Evolutionary conservation across 2,797 vertebrate species (phyloP).

Genomic region (Propithecus perrieri): DNA sequence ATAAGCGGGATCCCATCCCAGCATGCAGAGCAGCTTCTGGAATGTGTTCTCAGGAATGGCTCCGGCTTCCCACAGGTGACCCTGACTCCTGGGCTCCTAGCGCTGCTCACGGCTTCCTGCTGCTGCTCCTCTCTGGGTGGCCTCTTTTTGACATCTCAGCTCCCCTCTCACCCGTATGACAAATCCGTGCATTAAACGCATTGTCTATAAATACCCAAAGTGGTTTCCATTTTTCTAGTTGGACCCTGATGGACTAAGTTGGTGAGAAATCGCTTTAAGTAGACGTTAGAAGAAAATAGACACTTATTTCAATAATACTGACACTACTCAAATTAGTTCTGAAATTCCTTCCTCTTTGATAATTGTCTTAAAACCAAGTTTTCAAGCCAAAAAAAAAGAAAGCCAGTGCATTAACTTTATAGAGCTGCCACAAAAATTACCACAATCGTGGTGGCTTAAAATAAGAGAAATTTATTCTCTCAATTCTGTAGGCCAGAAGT

Average conservation of each 20-base stretch:
- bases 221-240: background rate
- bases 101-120: rapidly evolving
- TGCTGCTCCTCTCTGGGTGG: background rate
- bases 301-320: background rate
- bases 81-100: background rate
- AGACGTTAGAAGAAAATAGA: background rate
- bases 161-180: background rate
- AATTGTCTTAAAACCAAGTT: background rate
- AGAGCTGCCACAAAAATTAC: background rate
- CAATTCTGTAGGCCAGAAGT: background rate
- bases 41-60: background rate
- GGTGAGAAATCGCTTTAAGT: constrained; percentile 2
- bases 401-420: background rate
- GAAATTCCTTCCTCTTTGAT: constrained; percentile 1
- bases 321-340: background rate
- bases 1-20: background rate
- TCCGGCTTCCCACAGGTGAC: background rate
- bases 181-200: background rate
- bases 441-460: background rate
- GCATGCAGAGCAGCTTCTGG: background rate
- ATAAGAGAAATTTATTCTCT: background rate
- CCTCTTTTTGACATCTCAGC: background rate
- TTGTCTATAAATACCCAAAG: background rate
- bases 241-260: background rate
- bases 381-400: background rate